Conservation (phyloP, 2,888 invertebrate species). For the Phalangium opilio region DNA sequence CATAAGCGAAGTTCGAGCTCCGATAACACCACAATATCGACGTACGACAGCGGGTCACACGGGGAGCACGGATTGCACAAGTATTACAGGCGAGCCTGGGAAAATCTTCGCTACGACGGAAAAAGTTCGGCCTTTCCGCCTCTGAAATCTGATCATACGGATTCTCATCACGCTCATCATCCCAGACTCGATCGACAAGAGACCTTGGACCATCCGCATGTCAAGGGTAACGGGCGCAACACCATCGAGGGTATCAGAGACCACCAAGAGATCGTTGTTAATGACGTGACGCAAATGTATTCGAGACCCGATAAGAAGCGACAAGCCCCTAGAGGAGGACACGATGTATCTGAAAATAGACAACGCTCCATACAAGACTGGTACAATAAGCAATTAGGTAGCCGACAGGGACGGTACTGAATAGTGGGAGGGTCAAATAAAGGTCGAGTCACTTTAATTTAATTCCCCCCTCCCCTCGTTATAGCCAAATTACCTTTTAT, state of each 20-base stretch:
- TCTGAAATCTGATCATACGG: neutral
- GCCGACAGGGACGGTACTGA: too few species aligned
- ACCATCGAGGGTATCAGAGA: constrained; percentile 29
- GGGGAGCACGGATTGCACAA: constrained; percentile 50
- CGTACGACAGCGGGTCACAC: constrained; percentile 44
- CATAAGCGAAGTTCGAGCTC: constrained; percentile 31
- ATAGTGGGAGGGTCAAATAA: too few species aligned
- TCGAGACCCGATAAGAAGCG: constrained; percentile 36
- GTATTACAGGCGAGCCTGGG: constrained; percentile 84
- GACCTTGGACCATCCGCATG: constrained; percentile 40
- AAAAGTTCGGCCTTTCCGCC: constrained; percentile 13
- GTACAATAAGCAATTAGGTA: too few species aligned
- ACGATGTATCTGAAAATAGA: too few species aligned
- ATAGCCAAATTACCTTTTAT: too few species aligned
- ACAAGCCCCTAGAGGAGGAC: too few species aligned
- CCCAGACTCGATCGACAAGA: constrained; percentile 40
- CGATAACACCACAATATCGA: constrained; percentile 79
- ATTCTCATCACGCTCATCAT: constrained; percentile 3
- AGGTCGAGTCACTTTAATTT: too few species aligned
- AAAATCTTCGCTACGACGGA: constrained; percentile 43
- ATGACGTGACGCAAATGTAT: constrained; percentile 28
- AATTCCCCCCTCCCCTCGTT: too few species aligned
- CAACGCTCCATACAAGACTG: too few species aligned
- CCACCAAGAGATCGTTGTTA: constrained; percentile 30
- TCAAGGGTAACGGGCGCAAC: constrained; percentile 10